Evolutionary conservation across 2,113 vertebrate species (phyloP), one percentile per base, ranked within the genome.

Genomic region (Oxyruncus cristatus): DNA sequence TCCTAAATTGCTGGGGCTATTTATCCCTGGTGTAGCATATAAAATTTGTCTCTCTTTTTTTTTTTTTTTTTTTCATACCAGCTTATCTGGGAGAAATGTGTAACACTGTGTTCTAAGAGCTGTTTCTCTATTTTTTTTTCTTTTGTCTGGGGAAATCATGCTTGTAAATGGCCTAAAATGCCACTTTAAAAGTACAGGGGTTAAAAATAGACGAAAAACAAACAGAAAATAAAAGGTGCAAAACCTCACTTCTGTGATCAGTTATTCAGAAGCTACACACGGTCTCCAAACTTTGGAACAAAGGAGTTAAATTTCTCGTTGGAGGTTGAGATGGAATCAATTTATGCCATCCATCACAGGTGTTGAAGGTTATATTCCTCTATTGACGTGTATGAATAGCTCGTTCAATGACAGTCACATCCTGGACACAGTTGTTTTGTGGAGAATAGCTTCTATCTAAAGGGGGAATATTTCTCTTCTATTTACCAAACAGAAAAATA

Each of bases 71-170:
- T 21, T 32, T 37, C 2, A 7, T 59, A 3, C 6, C 4, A 15
- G 2, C 1, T 66, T 62, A 16, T 35, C 9, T 75, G 17, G 13
- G 19, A 59, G 17, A 46, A 75, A 67, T 4, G 3, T 35, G 3
- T 30, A 62, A 32, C 4, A 4, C 6, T 24, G 9, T 44, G 35
- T 44, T 65, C 50, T 66, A 4, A 39, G 18, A 37, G 24, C 3
- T 1, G 0, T 33, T 65, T 39, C 8, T 66, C 3, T 70, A 0
- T 23, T 16, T 23, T n/a, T 82, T 39, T 42, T 28, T 5, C 6
- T 23, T 68, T 33, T 67, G 0, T 13, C 3, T 20, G 6, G 7
- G 8, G 8, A 33, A 71, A 77, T 91, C 33, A 11, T 14, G 8
- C 14, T 82, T 26, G 0, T 21, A 47, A 62, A 3, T 35, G 21